These are phyloP conservation scores for Leptodactylus fallax DNA, from an alignment of 2,797 vertebrate genomes.

Conservation along the genomic window DNA sequence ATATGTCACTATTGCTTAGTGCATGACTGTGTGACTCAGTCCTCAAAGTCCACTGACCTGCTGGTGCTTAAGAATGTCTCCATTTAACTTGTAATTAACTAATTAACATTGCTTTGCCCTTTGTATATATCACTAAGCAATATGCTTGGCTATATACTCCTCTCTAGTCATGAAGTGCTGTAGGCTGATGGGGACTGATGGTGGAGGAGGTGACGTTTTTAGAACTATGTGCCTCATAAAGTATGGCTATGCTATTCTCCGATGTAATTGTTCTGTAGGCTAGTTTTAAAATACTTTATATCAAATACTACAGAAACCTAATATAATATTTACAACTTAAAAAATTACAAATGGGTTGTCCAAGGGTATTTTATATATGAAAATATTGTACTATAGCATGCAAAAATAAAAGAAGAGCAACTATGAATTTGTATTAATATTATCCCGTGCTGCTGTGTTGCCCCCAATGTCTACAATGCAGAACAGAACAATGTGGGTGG, in stretches of 20 bases:
- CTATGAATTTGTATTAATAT: neutral
- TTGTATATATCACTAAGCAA: slow-evolving; percentile 36
- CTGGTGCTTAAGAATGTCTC: slow-evolving; percentile 24
- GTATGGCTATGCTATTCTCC: neutral
- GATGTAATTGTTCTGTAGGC: neutral
- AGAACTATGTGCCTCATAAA: neutral
- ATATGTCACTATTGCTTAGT: slow-evolving; percentile 35
- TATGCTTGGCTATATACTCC: slow-evolving; percentile 32
- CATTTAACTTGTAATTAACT: slow-evolving; percentile 37
- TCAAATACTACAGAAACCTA: neutral
- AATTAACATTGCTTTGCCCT: slow-evolving; percentile 37
- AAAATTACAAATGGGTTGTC: neutral
- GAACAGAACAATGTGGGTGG: too few relatives aligned
- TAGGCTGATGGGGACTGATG: slow-evolving; percentile 1
- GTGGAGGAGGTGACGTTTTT: slow-evolving; percentile 3
- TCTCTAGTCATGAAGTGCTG: neutral
- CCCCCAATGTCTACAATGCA: too few relatives aligned
- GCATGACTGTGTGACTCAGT: slow-evolving; percentile 32
- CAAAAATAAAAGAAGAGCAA: neutral
- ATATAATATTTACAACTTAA: neutral
- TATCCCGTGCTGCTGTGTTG: neutral
- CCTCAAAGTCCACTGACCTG: slow-evolving; percentile 32
- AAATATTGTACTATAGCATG: neutral
- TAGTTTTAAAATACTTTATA: neutral
- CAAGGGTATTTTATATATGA: neutral